Evolutionary conservation across 1,140 invertebrate genomes (phyloP).

Genomic region (Aphidius ervi): DNA sequence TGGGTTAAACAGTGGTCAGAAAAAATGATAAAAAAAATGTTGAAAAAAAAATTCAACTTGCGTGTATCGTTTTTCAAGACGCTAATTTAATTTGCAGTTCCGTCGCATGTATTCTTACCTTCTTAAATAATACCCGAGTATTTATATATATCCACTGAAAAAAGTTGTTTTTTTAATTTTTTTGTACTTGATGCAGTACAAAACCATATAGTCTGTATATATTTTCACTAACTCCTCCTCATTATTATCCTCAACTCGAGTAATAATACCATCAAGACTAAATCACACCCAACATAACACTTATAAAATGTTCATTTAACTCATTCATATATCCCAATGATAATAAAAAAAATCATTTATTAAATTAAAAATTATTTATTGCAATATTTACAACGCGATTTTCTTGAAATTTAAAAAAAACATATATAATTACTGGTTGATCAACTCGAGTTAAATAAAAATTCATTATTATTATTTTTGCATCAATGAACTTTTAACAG

Average conservation of each 20-base stretch:
- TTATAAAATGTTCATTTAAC: too few species aligned
- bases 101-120: constrained; percentile 36
- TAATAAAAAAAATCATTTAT: too few species aligned
- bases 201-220: neutral
- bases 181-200: neutral
- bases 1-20: constrained; percentile 43
- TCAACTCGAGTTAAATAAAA: too few species aligned
- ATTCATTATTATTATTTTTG: neutral
- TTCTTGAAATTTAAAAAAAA: too few species aligned
- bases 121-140: neutral
- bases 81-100: constrained; percentile 51
- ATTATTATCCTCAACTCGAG: neutral
- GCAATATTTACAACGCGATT: too few species aligned
- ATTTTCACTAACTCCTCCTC: neutral
- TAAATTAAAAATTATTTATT: too few species aligned
- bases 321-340: too few species aligned
- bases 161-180: neutral
- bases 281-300: neutral
- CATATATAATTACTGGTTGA: too few species aligned
- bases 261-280: neutral
- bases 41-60: neutral
- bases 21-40: constrained; percentile 39
- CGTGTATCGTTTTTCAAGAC: constrained; percentile 36
- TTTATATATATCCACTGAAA: neutral
- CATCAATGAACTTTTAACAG: too few species aligned